These are phyloP conservation scores for Chanos chanos DNA, from an alignment of 2,797 vertebrate species.

Conservation along the genomic window DNA sequence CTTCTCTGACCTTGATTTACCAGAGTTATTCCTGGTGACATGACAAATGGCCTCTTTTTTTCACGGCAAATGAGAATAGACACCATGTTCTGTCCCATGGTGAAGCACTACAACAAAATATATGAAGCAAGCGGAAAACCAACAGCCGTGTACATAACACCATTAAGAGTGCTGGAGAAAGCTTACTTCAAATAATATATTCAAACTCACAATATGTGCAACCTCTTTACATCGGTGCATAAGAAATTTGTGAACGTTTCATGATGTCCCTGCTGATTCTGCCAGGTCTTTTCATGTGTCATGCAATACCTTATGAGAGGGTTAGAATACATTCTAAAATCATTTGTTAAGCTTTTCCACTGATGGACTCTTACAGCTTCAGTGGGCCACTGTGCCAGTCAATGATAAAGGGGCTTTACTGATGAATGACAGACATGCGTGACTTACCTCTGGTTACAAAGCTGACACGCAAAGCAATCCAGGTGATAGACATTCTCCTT, in stretches of 20 bases:
- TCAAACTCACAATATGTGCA: no score
- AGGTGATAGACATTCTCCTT: constrained; percentile 99
- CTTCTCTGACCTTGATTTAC: constrained; percentile 6
- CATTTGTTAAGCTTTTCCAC: no score
- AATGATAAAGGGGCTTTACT: no score
- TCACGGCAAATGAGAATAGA: constrained; percentile 29
- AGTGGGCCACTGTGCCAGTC: no score
- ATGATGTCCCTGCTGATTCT: no score
- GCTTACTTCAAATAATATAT: no score
- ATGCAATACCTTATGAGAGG: no score
- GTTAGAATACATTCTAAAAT: no score
- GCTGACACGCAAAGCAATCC: constrained; percentile 98
- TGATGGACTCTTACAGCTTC: no score
- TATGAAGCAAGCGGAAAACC: constrained; percentile 10
- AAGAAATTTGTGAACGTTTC: no score
- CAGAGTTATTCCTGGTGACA: constrained; percentile 1
- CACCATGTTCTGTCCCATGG: constrained; percentile 16
- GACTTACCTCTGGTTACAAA: constrained; percentile 97
- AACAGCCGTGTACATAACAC: not conserved
- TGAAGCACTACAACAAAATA: constrained; percentile 6
- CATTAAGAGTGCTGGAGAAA: not conserved
- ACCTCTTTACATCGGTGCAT: no score
- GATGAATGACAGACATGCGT: constrained; percentile 7
- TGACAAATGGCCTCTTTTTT: constrained; percentile 24
- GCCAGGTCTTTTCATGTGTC: no score